Conservation (phyloP, 2,888 invertebrate species). For the Eurytoma californica region DNA sequence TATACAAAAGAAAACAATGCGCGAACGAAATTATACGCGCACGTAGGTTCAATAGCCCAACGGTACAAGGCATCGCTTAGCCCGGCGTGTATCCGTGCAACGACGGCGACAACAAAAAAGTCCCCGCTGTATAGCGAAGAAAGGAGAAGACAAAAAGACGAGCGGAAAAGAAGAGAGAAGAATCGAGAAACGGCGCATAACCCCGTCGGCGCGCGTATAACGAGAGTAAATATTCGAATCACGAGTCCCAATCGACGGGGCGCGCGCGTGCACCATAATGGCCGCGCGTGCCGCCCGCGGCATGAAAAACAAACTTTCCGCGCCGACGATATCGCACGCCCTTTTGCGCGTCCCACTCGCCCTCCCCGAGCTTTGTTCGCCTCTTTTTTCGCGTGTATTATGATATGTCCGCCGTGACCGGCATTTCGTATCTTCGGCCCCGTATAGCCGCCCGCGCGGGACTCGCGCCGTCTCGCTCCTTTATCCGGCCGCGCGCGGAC, state of each 20-base stretch:
- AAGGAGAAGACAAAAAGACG: not conserved
- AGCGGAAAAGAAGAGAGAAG: conserved; percentile 22
- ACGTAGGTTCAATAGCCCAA: conserved; percentile 33
- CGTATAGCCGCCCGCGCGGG: not conserved
- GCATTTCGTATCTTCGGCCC: conserved; percentile 25
- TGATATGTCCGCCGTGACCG: conserved; percentile 37
- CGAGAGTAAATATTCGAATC: conserved; percentile 39
- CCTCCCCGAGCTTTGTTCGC: conserved; percentile 28
- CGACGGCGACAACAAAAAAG: not conserved
- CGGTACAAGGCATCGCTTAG: conserved; percentile 12
- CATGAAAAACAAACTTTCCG: conserved; percentile 45
- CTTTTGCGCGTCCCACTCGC: conserved; percentile 25
- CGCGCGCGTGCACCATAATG: conserved; percentile 7
- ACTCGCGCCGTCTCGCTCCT: not conserved
- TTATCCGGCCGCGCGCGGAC: not conserved
- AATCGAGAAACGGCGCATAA: not conserved
- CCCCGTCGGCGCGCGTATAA: not conserved
- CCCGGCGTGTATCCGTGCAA: too few species aligned
- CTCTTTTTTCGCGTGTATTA: conserved; percentile 12
- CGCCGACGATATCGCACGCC: not conserved
- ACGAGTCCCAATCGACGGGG: conserved; percentile 28
- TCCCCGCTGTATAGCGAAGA: not conserved
- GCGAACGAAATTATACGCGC: conserved; percentile 17
- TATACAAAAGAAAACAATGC: not conserved
- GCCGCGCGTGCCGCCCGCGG: conserved; percentile 8